Conservation (phyloP, 2,888 invertebrate species). For the Lasioglossum zephyrum region DNA sequence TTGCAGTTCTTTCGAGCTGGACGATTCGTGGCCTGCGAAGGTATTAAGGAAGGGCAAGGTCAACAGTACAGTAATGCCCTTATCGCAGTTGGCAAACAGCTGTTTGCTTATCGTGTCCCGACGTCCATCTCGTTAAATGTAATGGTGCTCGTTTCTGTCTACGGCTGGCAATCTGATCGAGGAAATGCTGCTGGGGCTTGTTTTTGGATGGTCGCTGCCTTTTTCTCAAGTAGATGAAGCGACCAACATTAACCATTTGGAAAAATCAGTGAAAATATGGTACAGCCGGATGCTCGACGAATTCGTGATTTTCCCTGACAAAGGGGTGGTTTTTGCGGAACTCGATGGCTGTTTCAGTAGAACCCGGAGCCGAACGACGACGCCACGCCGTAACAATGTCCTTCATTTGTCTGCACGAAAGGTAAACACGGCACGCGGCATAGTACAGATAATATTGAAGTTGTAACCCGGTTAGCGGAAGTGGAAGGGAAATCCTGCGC, state of each 20-base stretch:
- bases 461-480: conserved; percentile 29
- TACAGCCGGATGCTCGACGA: too few relatives aligned
- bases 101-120: conserved; percentile 66
- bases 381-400: not conserved
- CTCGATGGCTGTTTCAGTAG: not conserved
- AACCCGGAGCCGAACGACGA: not conserved
- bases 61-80: conserved; percentile 64
- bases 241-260: not conserved
- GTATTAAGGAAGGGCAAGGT: conserved; percentile 73
- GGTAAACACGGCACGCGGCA: conserved; percentile 16
- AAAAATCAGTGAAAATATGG: not conserved
- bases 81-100: conserved; percentile 66
- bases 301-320: not conserved
- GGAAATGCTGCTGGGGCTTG: conserved; percentile 47
- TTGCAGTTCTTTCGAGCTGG: conserved; percentile 25
- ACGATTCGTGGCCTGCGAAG: conserved; percentile 28
- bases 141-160: conserved; percentile 61
- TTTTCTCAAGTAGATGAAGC: conserved; percentile 48
- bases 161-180: conserved; percentile 62
- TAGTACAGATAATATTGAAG: conserved; percentile 38
- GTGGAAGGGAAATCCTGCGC: conserved; percentile 39
- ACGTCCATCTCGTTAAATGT: conserved; percentile 64
- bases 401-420: not conserved
- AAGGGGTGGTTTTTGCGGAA: not conserved
- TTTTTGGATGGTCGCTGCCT: conserved; percentile 34